Evolutionary conservation across 2,888 invertebrate genomes (phyloP).

Genomic region (Lucinisca nassula): DNA sequence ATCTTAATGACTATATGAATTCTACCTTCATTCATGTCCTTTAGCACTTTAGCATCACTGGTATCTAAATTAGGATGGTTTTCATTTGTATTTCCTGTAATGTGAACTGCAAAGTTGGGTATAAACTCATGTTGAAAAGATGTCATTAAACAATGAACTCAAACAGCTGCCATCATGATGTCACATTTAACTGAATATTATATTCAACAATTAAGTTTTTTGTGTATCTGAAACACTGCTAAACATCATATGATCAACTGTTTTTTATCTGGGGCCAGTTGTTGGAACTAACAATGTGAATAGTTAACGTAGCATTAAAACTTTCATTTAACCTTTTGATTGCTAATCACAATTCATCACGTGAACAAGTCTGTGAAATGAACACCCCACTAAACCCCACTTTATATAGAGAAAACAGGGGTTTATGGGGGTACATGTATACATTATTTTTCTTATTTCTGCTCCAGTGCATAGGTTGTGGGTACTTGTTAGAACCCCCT

Average conservation of each 20-base stretch:
- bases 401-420: no score
- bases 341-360: conserved; percentile 68
- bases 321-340: conserved; percentile 67
- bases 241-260: conserved; percentile 31
- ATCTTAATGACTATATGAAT: conserved; percentile 8
- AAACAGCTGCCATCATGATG: no score
- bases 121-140: neutral
- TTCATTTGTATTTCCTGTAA: neutral
- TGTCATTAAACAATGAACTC: no score
- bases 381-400: no score
- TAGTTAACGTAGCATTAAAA: conserved; percentile 71
- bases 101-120: neutral
- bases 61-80: neutral
- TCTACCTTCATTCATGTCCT: neutral
- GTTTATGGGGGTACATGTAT: no score
- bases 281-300: conserved; percentile 75
- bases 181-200: no score
- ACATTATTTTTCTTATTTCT: no score
- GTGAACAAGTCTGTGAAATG: no score
- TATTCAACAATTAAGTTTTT: no score
- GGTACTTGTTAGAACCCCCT: no score
- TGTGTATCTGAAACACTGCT: no score
- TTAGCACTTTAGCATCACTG: neutral
- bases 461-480: no score
- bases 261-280: conserved; percentile 72